These are phyloP conservation scores for Sparus aurata DNA, from an alignment of 2,797 vertebrate genomes.

Conservation along the genomic window DNA sequence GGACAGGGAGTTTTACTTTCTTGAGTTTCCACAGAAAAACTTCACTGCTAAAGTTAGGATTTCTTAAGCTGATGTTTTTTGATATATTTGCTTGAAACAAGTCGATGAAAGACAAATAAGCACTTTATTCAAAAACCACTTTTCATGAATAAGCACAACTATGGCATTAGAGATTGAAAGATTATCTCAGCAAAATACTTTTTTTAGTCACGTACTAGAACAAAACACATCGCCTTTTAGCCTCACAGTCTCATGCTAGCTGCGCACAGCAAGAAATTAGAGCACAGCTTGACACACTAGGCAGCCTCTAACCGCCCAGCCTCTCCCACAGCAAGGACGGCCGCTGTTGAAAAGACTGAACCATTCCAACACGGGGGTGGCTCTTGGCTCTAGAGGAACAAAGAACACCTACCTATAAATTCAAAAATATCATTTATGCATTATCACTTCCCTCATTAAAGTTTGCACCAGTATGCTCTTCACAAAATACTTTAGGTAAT, in stretches of 20 bases:
- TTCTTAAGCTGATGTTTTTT: not conserved
- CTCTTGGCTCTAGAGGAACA: constrained; percentile 41
- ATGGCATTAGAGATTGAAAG: not conserved
- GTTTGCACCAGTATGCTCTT: not conserved
- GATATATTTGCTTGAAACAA: not conserved
- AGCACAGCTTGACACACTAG: constrained; percentile 63
- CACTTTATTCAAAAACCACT: not conserved
- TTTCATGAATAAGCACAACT: not conserved
- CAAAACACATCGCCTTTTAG: constrained; percentile 11
- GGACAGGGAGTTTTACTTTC: not conserved
- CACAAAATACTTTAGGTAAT: not conserved
- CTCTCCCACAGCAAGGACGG: constrained; percentile 59
- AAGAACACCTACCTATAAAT: constrained; percentile 31
- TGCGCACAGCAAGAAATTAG: constrained; percentile 44
- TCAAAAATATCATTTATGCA: constrained; percentile 10
- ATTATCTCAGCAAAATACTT: not conserved
- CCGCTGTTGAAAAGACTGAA: constrained; percentile 68
- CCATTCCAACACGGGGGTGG: constrained; percentile 69
- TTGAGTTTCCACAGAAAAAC: not conserved
- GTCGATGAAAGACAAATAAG: not conserved
- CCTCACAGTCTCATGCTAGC: constrained; percentile 62
- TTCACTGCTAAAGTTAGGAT: not conserved
- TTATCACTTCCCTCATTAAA: not conserved
- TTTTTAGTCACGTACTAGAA: not conserved
- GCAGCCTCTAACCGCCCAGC: constrained; percentile 49